Evolutionary conservation across 2,113 vertebrate species (phyloP), one percentile per base, ranked within the genome.

Genomic region (Dendropsophus ebraccatus): DNA sequence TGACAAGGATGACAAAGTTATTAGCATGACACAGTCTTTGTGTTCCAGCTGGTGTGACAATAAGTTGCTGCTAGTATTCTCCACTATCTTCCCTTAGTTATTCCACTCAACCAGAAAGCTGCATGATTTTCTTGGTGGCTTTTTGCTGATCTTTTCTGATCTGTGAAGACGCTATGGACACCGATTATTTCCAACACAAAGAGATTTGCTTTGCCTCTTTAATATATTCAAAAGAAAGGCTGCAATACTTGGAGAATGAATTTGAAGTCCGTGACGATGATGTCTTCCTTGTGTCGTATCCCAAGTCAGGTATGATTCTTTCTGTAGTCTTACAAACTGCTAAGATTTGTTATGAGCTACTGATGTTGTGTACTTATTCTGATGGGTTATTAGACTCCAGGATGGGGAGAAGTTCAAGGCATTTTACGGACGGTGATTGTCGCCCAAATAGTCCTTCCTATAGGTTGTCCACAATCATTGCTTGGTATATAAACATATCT

Each of bases 281-380:
- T 19, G 41, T 84, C 81, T 87, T 79, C 75, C 72, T 37, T 16
- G 35, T 87, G 25, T 80, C 87, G 4, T 87, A 76, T 19, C 87
- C 82, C 32, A 87, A 84, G 45, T 87, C 72, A 69, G 81, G 60
- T 87, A 70, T 60, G 21, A 32, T 47, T n/a, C n/a, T n/a, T n/a
- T n/a, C n/a, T n/a, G n/a, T n/a, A n/a, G n/a, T n/a, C n/a, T n/a
- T n/a, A n/a, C n/a, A n/a, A n/a, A n/a, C n/a, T n/a, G n/a, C n/a
- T n/a, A n/a, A n/a, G n/a, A n/a, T n/a, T n/a, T n/a, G n/a, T n/a
- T n/a, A n/a, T n/a, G n/a, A n/a, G n/a, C n/a, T n/a, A n/a, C n/a
- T n/a, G n/a, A n/a, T n/a, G n/a, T n/a, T n/a, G n/a, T n/a, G n/a
- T n/a, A n/a, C n/a, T n/a, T n/a, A n/a, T n/a, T n/a, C n/a, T n/a